Evolutionary conservation across 2,113 vertebrate genomes (phyloP), one percentile per base, ranked within the genome.

Genomic region (Catharus minimus): DNA sequence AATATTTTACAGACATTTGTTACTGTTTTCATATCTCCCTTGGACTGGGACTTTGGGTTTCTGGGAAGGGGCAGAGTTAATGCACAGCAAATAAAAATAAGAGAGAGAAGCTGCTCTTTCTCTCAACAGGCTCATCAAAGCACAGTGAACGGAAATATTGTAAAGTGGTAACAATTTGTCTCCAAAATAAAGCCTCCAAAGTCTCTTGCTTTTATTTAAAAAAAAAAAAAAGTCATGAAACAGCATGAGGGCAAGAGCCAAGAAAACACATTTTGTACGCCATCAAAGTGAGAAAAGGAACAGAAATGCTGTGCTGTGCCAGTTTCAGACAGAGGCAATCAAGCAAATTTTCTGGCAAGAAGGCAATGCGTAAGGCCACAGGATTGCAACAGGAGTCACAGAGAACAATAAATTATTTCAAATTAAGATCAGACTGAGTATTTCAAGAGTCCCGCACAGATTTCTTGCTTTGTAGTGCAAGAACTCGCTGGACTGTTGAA

Each of bases 21-120:
- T 50, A 88, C 43, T 90, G 90, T 95, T 96, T 96, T 88, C 73
- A n/a, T 95, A 94, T 94, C 86, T 95, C 72, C 66, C 57, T 92
- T 95, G 95, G 84, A 96, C 61, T 91, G 32, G 53, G 77, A 81
- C 74, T 95, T 86, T 32, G 39, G 74, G 56, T 94, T 96, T 97
- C 91, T 36, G 44, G 90, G 82, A 74, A 93, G 41, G 86, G 91
- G 90, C 88, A 93, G 92, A 82, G 84, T 94, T 92, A 96, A 94
- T 96, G 90, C 50, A 91, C 60, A 93, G 86, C 84, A 93, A 95
- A 97, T 94, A 93, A 96, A 96, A 97, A 95, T 89, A 95, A 96
- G 76, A 69, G 92, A 92, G 79, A 94, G 43, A 92, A 83, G 64
- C 92, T 80, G 76, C 56, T 64, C 67, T 95, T 93, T 96, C 92